Percentiles rank a stretch among this genome's conserved stretches.
Conservation (phyloP, 2,113 vertebrate genomes). For the Dinomys branickii region DNA sequence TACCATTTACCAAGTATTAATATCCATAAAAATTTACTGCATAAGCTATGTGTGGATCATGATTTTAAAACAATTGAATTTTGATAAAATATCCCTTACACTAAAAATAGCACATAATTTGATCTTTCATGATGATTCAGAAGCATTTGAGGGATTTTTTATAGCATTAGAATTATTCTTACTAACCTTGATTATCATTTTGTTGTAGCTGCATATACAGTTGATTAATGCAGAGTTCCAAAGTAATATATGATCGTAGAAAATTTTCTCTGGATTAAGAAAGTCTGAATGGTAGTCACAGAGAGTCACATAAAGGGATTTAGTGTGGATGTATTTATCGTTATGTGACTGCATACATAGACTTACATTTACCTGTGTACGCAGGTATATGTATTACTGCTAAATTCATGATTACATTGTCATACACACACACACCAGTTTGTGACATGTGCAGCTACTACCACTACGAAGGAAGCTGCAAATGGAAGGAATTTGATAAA, state of each 20-base stretch:
- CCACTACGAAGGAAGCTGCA: slow-evolving; percentile 57
- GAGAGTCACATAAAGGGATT: neutral
- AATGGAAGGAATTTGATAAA: slow-evolving; percentile 72
- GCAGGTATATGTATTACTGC: slow-evolving; percentile 18
- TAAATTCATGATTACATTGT: slow-evolving; percentile 63
- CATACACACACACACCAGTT: slow-evolving; percentile 19
- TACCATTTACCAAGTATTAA: slow-evolving; percentile 33
- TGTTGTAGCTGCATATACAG: slow-evolving; percentile 5
- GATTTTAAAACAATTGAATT: slow-evolving; percentile 62
- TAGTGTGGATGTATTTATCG: neutral
- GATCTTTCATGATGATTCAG: slow-evolving; percentile 58
- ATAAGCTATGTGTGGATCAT: slow-evolving; percentile 16
- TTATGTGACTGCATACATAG: neutral
- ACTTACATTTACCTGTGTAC: slow-evolving; percentile 38
- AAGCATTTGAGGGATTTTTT: slow-evolving; percentile 43
- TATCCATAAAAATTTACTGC: slow-evolving; percentile 32
- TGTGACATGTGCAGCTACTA: slow-evolving; percentile 69
- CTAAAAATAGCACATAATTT: slow-evolving; percentile 47
- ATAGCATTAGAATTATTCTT: slow-evolving; percentile 46
- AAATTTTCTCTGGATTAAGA: slow-evolving; percentile 7
- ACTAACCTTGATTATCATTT: slow-evolving; percentile 35
- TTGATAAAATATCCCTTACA: slow-evolving; percentile 47
- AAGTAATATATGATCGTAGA: slow-evolving; percentile 5
- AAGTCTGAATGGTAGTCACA: neutral
- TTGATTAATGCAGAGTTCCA: slow-evolving; percentile 41